Evolutionary conservation across 2,113 vertebrate genomes (phyloP).

Genomic region (Peromyscus californicus): DNA sequence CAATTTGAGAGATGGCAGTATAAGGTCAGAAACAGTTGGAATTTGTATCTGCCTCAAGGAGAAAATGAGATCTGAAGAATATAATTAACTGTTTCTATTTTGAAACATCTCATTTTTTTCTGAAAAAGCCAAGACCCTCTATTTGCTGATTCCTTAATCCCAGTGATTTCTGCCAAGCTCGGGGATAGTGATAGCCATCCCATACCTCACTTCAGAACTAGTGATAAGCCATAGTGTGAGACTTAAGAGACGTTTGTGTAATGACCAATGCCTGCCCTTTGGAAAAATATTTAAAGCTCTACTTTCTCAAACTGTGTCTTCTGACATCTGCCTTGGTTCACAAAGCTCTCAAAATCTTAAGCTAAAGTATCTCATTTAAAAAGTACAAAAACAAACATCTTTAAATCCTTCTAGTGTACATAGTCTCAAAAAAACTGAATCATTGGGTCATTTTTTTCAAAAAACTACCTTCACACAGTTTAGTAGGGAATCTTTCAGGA

Average conservation of each 20-base stretch:
- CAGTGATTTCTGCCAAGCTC: constrained; percentile 17
- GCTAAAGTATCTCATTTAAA: neutral
- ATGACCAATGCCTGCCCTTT: neutral
- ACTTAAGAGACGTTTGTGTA: neutral
- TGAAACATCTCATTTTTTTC: constrained; percentile 49
- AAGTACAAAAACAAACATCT: neutral
- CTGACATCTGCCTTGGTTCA: neutral
- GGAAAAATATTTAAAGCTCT: neutral
- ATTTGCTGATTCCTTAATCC: constrained; percentile 8
- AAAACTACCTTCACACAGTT: neutral
- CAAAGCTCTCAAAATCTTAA: constrained; percentile 39
- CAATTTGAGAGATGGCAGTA: constrained; percentile 42
- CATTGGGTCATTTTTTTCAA: neutral
- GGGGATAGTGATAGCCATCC: neutral
- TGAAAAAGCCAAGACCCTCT: constrained; percentile 36
- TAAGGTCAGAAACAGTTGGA: constrained; percentile 71
- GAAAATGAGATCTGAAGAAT: constrained; percentile 46
- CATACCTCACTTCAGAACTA: neutral
- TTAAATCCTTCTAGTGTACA: neutral
- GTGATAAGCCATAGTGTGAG: neutral
- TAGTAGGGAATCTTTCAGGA: neutral
- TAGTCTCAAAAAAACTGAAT: neutral
- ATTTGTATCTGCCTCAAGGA: constrained; percentile 63
- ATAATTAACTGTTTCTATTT: constrained; percentile 69
- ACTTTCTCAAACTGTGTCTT: neutral